Percentiles rank a stretch among this genome's conserved stretches.
phyloP scores from a whole-genome alignment of 2,888 invertebrate genomes.

The Hydraecia micacea region DNA sequence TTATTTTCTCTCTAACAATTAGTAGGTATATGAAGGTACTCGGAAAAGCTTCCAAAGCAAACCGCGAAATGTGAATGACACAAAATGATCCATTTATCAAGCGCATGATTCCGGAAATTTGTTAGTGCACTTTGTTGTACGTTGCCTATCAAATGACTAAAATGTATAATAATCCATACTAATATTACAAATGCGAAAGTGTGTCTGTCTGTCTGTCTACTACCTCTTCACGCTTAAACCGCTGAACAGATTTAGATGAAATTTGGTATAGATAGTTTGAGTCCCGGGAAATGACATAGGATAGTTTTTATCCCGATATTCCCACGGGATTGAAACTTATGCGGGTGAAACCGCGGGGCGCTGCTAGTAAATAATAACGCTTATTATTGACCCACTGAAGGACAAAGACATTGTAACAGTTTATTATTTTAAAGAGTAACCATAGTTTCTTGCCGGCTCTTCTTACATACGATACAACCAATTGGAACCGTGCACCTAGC shows the following conservation, averaged over 20 bases:
- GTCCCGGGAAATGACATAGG: too few relatives aligned
- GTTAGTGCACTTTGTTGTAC: neutral
- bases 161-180: neutral
- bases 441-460: neutral
- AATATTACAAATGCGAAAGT: too few relatives aligned
- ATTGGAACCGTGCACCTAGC: neutral
- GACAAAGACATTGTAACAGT: neutral
- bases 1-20: neutral
- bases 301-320: too few relatives aligned
- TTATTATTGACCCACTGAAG: neutral
- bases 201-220: too few relatives aligned
- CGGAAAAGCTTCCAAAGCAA: neutral
- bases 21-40: neutral
- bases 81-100: slow-evolving; percentile 7
- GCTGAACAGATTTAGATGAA: too few relatives aligned
- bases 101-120: neutral
- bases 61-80: neutral
- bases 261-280: too few relatives aligned
- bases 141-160: neutral
- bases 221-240: too few relatives aligned
- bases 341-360: too few relatives aligned
- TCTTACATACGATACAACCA: neutral
- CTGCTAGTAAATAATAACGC: neutral
- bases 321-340: too few relatives aligned
- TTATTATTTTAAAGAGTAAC: neutral